phyloP scores from a whole-genome alignment of 2,888 invertebrate genomes.

The Glyphotaelius pellucidus region DNA sequence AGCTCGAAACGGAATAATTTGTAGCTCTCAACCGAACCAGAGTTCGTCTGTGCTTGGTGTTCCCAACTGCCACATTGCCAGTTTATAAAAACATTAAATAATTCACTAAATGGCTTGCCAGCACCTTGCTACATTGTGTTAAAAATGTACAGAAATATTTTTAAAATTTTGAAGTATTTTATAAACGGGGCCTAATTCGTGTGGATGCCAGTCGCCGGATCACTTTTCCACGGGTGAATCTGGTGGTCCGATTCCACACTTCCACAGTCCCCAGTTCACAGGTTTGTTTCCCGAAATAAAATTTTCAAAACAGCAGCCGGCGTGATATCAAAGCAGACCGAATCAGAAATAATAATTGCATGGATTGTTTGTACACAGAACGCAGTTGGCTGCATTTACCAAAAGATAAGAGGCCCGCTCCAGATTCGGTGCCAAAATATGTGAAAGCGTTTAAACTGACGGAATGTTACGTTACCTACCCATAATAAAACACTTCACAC shows the following conservation, averaged over 20 bases:
- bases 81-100: no score
- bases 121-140: no score
- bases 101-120: no score
- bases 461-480: not conserved
- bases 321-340: not conserved
- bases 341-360: not conserved
- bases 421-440: not conserved
- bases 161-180: not conserved
- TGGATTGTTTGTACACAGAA: not conserved
- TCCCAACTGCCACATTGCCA: no score
- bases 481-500: not conserved
- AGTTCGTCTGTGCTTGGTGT: no score
- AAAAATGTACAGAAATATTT: no score
- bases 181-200: constrained; percentile 9
- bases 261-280: not conserved
- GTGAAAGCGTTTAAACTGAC: not conserved
- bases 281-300: constrained; percentile 17
- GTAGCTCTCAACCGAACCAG: no score
- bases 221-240: not conserved
- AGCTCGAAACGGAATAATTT: no score
- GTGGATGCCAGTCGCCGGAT: not conserved
- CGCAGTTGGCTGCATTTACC: not conserved
- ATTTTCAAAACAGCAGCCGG: not conserved
- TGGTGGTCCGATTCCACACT: not conserved
- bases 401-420: not conserved